These are phyloP conservation scores for Plectus sambesii DNA, from an alignment of 1,140 invertebrate genomes.

Conservation along the genomic window DNA sequence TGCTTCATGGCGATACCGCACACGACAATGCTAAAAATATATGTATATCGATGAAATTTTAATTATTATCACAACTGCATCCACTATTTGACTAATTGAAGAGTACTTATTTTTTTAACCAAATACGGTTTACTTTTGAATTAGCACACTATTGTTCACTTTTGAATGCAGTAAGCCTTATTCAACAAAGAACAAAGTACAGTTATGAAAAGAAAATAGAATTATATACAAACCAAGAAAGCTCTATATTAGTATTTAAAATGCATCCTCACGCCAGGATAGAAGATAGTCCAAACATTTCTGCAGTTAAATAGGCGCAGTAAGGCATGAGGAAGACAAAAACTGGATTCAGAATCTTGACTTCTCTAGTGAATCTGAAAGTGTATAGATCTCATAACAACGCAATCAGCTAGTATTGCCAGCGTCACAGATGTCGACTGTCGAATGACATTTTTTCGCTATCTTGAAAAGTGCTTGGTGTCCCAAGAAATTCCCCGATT, in stretches of 20 bases:
- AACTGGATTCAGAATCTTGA: constrained; percentile 15
- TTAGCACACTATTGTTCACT: too few species aligned
- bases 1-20: constrained; percentile 98
- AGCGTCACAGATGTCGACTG: constrained; percentile 12
- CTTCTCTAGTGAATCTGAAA: constrained; percentile 23
- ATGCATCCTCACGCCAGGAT: constrained; percentile 31
- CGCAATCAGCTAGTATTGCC: too few species aligned
- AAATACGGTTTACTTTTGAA: too few species aligned
- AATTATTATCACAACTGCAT: background rate
- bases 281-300: constrained; percentile 32
- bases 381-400: constrained; percentile 14
- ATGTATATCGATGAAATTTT: background rate
- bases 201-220: too few species aligned
- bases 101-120: too few species aligned
- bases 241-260: background rate
- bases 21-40: constrained; percentile 67
- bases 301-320: constrained; percentile 26
- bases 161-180: too few species aligned
- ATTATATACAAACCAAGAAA: background rate
- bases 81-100: background rate
- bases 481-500: too few species aligned
- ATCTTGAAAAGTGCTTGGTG: constrained; percentile 11
- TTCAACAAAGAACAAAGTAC: too few species aligned
- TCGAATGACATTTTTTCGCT: too few species aligned
- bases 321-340: constrained; percentile 23